These are phyloP conservation scores for Epizoanthus rinbou DNA, from an alignment of 92 coral and sea anemone species.

Conservation along the genomic window DNA sequence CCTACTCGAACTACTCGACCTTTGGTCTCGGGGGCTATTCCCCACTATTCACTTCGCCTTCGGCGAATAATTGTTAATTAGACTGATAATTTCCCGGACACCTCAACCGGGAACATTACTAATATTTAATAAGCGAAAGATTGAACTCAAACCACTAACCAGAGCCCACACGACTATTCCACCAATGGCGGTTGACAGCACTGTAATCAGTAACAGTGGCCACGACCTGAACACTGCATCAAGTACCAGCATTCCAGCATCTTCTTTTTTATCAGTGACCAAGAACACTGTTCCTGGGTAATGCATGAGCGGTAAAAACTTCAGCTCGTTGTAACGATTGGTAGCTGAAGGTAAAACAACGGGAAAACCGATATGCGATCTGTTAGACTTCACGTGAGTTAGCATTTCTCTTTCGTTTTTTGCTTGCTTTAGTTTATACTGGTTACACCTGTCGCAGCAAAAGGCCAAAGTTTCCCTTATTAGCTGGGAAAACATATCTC, in stretches of 20 bases:
- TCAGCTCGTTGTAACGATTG: constrained; percentile 15
- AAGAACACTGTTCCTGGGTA: constrained; percentile 47
- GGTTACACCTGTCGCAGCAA: neutral
- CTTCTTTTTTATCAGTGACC: neutral
- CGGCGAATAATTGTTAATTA: too few species aligned
- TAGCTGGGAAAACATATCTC: constrained; percentile 4
- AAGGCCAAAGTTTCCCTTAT: neutral
- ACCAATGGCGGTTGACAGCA: constrained; percentile 43
- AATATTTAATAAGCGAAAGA: neutral
- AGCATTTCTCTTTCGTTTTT: constrained; percentile 37
- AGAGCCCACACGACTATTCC: constrained; percentile 47
- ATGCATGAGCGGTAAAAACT: constrained; percentile 35
- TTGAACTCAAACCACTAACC: constrained; percentile 30
- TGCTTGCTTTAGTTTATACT: neutral
- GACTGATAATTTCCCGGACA: too few species aligned
- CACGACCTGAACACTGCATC: constrained; percentile 45
- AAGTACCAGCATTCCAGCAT: constrained; percentile 3
- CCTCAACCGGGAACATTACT: too few species aligned
- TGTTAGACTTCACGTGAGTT: constrained; percentile 26
- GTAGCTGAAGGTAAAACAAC: constrained; percentile 21
- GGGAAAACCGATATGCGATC: constrained; percentile 33
- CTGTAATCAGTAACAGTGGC: constrained; percentile 44
- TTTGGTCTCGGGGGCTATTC: too few species aligned
- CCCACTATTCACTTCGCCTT: too few species aligned
- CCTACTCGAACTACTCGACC: too few species aligned